phyloP scores from a whole-genome alignment of 2,797 vertebrate species.

The Hyperoplus immaculatus region DNA sequence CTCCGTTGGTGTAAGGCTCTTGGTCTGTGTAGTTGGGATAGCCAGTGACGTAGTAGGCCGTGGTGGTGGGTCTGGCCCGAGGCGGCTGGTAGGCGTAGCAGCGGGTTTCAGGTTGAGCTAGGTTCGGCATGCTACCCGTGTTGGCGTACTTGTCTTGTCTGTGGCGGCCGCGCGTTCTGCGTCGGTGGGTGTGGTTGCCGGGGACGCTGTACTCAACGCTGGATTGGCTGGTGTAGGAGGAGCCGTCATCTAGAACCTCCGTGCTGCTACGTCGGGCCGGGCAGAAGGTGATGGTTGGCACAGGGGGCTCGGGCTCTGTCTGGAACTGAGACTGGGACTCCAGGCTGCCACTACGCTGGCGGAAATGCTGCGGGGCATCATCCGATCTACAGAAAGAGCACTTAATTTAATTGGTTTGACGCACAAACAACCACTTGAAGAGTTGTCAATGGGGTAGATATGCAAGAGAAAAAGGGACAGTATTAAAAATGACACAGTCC shows the following conservation, averaged over 20 bases:
- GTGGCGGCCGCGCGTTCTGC: constrained; percentile 87
- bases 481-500: background rate
- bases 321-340: constrained; percentile 92
- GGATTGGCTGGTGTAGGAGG: constrained; percentile 97
- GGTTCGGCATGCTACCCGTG: constrained; percentile 97
- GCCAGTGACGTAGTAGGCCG: constrained; percentile 90
- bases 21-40: constrained; percentile 86
- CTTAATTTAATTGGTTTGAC: background rate
- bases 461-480: background rate
- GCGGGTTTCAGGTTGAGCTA: constrained; percentile 89
- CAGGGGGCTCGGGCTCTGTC: constrained; percentile 79
- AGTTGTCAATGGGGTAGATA: background rate
- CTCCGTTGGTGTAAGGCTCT: constrained; percentile 86
- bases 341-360: constrained; percentile 94
- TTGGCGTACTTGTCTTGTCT: constrained; percentile 89
- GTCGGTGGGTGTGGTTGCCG: constrained; percentile 84
- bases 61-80: constrained; percentile 85
- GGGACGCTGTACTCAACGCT: constrained; percentile 90
- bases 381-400: constrained; percentile 83
- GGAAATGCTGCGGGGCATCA: constrained; percentile 86
- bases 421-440: background rate
- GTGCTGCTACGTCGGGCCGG: constrained; percentile 93
- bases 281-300: constrained; percentile 82
- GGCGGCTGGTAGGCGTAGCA: constrained; percentile 82
- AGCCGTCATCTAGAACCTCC: constrained; percentile 94